Conservation (phyloP, 2,888 invertebrate species). For the Isoperla grammatica region DNA sequence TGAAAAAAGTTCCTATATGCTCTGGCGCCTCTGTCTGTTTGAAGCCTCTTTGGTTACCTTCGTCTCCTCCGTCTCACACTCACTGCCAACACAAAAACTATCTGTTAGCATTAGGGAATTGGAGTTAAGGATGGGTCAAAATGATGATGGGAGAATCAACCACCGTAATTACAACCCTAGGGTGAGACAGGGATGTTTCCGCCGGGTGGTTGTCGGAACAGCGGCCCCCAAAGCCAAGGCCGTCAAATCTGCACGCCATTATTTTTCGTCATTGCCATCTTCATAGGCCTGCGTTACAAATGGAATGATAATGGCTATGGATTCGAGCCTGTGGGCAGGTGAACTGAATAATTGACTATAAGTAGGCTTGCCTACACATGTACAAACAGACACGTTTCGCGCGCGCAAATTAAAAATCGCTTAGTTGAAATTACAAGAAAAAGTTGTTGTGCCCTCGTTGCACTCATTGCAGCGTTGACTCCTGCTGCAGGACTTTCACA, state of each 20-base stretch:
- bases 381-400: too few relatives aligned
- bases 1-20: conserved; percentile 10
- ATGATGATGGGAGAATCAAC: conserved; percentile 11
- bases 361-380: too few relatives aligned
- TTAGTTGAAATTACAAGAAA: too few relatives aligned
- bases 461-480: neutral
- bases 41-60: neutral
- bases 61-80: neutral
- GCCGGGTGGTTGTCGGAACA: too few relatives aligned
- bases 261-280: too few relatives aligned
- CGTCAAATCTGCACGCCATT: too few relatives aligned
- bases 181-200: neutral
- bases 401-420: too few relatives aligned
- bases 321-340: too few relatives aligned
- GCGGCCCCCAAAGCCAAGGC: too few relatives aligned
- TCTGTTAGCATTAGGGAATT: conserved; percentile 17
- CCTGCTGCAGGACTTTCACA: neutral
- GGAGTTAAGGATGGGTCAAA: conserved; percentile 13
- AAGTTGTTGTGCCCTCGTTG: too few relatives aligned
- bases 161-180: conserved; percentile 5
- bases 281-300: neutral
- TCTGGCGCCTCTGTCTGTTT: conserved; percentile 14
- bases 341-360: too few relatives aligned
- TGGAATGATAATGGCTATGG: neutral
- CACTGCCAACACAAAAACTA: neutral